These are phyloP conservation scores for Endomychus coccineus DNA, from an alignment of 2,888 invertebrate genomes.

Conservation along the genomic window DNA sequence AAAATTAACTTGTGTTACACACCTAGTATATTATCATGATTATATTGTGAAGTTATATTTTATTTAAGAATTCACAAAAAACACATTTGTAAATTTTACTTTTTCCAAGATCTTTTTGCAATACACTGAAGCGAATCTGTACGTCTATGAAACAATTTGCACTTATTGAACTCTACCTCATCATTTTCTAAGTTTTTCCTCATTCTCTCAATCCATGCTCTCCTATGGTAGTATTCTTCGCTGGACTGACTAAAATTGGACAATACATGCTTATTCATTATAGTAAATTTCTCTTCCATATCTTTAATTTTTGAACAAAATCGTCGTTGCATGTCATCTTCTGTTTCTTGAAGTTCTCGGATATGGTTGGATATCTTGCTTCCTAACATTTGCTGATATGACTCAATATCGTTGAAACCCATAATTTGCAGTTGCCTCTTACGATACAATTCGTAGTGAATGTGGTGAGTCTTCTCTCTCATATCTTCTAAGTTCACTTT, in stretches of 20 bases:
- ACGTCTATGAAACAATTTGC: no score
- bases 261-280: neutral
- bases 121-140: no score
- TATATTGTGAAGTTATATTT: no score
- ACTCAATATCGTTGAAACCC: slow-evolving; percentile 85
- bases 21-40: no score
- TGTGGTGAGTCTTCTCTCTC: slow-evolving; percentile 89
- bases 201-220: neutral
- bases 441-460: slow-evolving; percentile 89
- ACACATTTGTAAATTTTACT: no score
- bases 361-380: neutral
- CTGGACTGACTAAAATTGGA: neutral
- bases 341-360: neutral
- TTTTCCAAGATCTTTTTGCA: no score
- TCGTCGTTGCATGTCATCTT: neutral
- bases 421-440: slow-evolving; percentile 76
- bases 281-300: neutral
- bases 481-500: slow-evolving; percentile 97
- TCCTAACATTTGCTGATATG: slow-evolving; percentile 29
- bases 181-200: slow-evolving; percentile 1
- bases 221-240: neutral
- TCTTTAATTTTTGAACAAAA: neutral
- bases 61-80: no score
- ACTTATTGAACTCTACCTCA: neutral
- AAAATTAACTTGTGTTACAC: no score